Percentiles rank a stretch among this genome's conserved stretches.
phyloP scores from a whole-genome alignment of 2,888 invertebrate species.

The Frankliniella intonsa region DNA sequence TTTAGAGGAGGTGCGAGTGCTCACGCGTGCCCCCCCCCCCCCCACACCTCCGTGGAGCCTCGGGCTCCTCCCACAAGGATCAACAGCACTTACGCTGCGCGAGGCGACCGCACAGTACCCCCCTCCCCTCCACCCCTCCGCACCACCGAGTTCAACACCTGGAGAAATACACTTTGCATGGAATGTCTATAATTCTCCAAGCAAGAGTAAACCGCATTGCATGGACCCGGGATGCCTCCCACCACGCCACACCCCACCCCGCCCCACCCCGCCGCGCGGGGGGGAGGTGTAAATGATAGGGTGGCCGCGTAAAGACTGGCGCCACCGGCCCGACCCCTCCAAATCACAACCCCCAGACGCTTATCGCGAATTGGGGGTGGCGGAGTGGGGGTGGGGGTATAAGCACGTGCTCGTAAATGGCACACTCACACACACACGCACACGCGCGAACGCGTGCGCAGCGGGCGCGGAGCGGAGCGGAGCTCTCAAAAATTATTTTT shows the following conservation, averaged over 20 bases:
- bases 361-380: background rate
- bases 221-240: background rate
- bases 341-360: background rate
- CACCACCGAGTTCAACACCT: background rate
- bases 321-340: background rate
- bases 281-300: background rate
- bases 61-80: background rate
- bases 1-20: background rate
- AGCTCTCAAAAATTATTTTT: constrained; percentile 19
- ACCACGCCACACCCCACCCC: background rate
- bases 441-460: too few relatives aligned
- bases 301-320: too few relatives aligned
- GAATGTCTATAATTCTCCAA: constrained; percentile 15
- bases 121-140: background rate
- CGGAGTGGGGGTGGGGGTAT: too few relatives aligned
- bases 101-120: background rate
- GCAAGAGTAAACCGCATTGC: background rate
- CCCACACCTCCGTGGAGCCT: background rate
- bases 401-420: too few relatives aligned
- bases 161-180: constrained; percentile 15
- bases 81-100: background rate
- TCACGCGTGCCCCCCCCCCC: background rate
- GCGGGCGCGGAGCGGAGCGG: too few relatives aligned
- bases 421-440: too few relatives aligned
- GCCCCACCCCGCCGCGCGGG: background rate